Base-by-base conservation (phyloP, 2,888 invertebrate species). In the Tipula unca region DNA sequence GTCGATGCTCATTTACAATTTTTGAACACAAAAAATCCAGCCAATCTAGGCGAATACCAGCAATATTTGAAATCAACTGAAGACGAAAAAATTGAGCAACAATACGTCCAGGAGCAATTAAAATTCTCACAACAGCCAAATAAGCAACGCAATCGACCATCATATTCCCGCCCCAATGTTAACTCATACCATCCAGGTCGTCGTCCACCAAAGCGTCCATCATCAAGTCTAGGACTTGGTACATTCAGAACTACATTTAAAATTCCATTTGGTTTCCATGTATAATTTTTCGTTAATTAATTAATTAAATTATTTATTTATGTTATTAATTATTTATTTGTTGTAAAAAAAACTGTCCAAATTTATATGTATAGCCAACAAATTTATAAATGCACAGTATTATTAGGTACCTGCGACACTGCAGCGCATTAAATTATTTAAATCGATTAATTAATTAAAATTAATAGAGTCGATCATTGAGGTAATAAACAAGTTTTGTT, bases 21-120 rank as follows among this genome's bases (percentile, higher is more conserved):
- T 35, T 20, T 13, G 20, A 36, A 25, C 10, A 39, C 6, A 4
- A 84, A 36, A 13, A 36, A 85, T 54, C 85, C 86, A 14, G 32
- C 85, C 1, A 35, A 85, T n/a, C 32, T 82, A 84, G 85, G 85
- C 8, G 86, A 86, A 86, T 82, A 85, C 83, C 82, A 69, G 39
- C 85, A 86, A 85, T 86, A 82, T 82, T 2, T 86, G 0, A 85
- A 82, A 54, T 84, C 85, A 42, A 85, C 85, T 10, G 85, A 86
- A 32, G 86, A 85, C 14, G 86, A 86, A 85, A 82, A 85, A 82
- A 82, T 86, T 17, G 86, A 86, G 36, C 85, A 83, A 48, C 85
- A 84, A 84, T 36, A 85, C 13, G 48, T 86, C 0, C 85, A 85
- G 35, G 83, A 86, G 17, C 85, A 86, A 85, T 86, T 86, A 83